Evolutionary conservation across 2,888 invertebrate species (phyloP), one percentile per base, ranked within the genome.

Genomic region (Lycaena phlaeas): DNA sequence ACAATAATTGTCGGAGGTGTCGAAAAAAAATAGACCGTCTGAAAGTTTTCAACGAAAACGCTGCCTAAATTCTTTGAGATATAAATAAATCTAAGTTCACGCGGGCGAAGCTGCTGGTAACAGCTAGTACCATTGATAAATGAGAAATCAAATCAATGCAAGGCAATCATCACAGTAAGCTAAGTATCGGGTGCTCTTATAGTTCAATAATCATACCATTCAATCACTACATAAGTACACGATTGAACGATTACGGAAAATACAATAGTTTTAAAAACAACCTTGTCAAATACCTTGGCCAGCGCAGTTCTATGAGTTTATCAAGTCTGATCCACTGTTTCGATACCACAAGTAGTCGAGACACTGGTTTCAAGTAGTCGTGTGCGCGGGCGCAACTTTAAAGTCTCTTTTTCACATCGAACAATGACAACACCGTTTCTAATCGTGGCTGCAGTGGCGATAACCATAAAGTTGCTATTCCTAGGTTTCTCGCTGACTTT

Each of bases 401-500:
- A 22, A n/a, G n/a, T n/a, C n/a, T n/a, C n/a, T n/a, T n/a, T n/a
- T 22, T 22, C 9, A 22, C 22, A n/a, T 14, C 18, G 38, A 31
- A 39, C 10, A 14, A 66, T 56, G 70, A 36, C 18, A 18, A 36
- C 36, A 18, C 36, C 75, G 22, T 77, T 77, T 52, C 49, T 77
- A 44, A 70, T 76, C 50, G 76, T 77, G 38, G 74, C 73, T 45
- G 68, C 71, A 5, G 68, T 75, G 14, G 77, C 77, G 4, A 65
- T 77, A 29, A 67, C 72, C 31, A 30, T 75, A 30, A 76, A 77
- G 51, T 53, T 77, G 45, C 46, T 75, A 49, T 77, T 77, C 50
- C 54, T 77, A 46, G 71, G 69, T 61, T 73, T 76, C 45, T 76
- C 77, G 3, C 53, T 77, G 50, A 76, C 75, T 14, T 67, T 72